Percentiles rank a stretch among this genome's conserved stretches.
Conservation (phyloP, 2,888 invertebrate genomes). For the Drosophila bunnanda region DNA sequence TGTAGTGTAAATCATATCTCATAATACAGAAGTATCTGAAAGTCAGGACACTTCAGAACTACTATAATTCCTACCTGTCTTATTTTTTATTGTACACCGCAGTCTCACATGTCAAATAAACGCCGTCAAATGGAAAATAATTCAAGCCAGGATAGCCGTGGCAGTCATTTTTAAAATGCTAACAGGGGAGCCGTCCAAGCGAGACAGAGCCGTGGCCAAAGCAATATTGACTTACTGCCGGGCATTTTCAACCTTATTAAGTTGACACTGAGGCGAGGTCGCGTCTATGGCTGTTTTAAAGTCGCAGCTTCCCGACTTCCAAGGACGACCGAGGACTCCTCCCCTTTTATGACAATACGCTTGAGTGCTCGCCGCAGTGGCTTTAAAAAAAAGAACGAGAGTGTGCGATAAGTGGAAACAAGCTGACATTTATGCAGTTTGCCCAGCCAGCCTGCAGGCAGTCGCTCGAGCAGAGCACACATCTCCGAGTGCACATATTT, state of each 20-base stretch:
- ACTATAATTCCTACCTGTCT: background rate
- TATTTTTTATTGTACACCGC: conserved; percentile 37
- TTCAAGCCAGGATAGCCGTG: conserved; percentile 45
- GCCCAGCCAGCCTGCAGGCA: conserved; percentile 77
- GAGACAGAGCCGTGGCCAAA: conserved; percentile 10
- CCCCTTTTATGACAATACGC: conserved; percentile 62
- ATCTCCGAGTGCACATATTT: conserved; percentile 67
- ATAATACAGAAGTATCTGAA: background rate
- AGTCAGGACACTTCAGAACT: background rate
- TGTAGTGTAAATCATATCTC: too few species aligned
- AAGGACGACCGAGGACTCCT: conserved; percentile 28
- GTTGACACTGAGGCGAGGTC: conserved; percentile 63
- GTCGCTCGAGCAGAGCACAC: conserved; percentile 72
- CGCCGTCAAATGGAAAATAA: conserved; percentile 60
- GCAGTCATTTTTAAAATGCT: conserved; percentile 45
- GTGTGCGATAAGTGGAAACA: conserved; percentile 81
- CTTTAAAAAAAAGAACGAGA: conserved; percentile 44
- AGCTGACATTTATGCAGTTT: conserved; percentile 82
- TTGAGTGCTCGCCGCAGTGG: conserved; percentile 58
- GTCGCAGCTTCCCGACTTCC: conserved; percentile 13
- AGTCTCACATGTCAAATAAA: conserved; percentile 64
- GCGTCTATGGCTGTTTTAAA: conserved; percentile 43
- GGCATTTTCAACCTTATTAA: conserved; percentile 41
- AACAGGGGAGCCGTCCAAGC: conserved; percentile 36
- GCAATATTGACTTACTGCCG: conserved; percentile 55